phyloP scores from a whole-genome alignment of 2,797 vertebrate genomes.

The Pseudotriccus pelzelni region DNA sequence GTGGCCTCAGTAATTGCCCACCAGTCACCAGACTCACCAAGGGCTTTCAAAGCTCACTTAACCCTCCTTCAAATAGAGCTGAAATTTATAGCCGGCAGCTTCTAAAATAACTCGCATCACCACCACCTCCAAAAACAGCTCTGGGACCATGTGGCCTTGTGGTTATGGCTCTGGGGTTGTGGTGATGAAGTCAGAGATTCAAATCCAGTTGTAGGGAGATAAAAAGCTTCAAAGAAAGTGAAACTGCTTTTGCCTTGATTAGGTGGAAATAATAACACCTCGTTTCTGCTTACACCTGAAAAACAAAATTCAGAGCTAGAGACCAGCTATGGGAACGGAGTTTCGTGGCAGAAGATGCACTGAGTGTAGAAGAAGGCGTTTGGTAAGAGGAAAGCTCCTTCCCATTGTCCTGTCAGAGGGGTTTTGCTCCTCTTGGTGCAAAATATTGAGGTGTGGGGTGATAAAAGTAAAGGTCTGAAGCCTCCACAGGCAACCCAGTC shows the following conservation, averaged over 20 bases:
- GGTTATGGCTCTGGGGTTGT: conserved; percentile 66
- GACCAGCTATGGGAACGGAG: background rate
- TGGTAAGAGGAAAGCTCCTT: accelerated
- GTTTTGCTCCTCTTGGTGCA: background rate
- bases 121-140: conserved; percentile 58
- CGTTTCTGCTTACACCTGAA: background rate
- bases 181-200: conserved; percentile 67
- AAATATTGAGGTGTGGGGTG: background rate
- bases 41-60: background rate
- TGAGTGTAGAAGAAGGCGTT: background rate
- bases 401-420: accelerated
- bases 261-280: conserved; percentile 16
- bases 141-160: conserved; percentile 57
- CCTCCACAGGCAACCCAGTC: background rate
- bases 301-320: background rate
- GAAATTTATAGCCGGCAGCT: conserved; percentile 63
- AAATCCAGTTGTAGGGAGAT: conserved; percentile 43
- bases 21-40: background rate
- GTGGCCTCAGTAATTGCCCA: conserved; percentile 22
- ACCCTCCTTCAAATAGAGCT: conserved; percentile 30
- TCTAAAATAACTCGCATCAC: conserved; percentile 61
- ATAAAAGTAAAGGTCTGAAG: background rate
- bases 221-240: conserved; percentile 67
- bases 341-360: background rate
- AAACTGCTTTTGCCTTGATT: conserved; percentile 33